These are phyloP conservation scores for Peromyscus eremicus DNA, from an alignment of 2,797 vertebrate species.

Conservation along the genomic window DNA sequence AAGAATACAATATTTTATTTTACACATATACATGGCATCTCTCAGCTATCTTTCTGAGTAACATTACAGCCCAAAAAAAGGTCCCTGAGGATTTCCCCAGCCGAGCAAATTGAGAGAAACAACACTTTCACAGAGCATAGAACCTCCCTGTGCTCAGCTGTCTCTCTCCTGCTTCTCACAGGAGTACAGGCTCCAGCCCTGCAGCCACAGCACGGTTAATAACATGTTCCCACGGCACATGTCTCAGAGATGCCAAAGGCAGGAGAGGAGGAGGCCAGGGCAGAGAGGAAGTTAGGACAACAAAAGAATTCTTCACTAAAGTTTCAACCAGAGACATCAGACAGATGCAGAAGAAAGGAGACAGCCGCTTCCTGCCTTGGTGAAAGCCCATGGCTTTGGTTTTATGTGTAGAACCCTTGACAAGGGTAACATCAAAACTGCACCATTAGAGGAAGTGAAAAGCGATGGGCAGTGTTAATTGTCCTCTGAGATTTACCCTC, in stretches of 20 bases:
- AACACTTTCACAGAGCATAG: not conserved
- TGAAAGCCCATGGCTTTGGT: not conserved
- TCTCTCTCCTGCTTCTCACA: not conserved
- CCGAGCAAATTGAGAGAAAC: not conserved
- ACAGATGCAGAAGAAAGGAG: not conserved
- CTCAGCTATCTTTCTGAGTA: not conserved
- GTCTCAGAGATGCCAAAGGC: not conserved
- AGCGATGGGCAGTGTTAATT: not conserved
- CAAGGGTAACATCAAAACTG: not conserved
- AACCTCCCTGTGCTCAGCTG: not conserved
- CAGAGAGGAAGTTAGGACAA: not conserved
- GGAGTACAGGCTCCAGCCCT: not conserved
- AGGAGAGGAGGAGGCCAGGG: not conserved
- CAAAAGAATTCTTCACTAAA: not conserved
- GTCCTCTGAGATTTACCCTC: not conserved
- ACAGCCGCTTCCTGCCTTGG: not conserved
- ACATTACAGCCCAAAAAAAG: not conserved
- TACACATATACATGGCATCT: not conserved
- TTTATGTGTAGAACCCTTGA: not conserved
- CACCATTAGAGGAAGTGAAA: not conserved
- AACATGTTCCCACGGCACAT: not conserved
- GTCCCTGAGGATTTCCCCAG: not conserved
- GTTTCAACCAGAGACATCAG: not conserved
- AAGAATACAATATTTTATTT: slow-evolving; percentile 20
- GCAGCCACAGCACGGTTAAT: not conserved